Base-by-base conservation (phyloP, 2,888 invertebrate genomes). In the Caenorhabditis zanzibari region DNA sequence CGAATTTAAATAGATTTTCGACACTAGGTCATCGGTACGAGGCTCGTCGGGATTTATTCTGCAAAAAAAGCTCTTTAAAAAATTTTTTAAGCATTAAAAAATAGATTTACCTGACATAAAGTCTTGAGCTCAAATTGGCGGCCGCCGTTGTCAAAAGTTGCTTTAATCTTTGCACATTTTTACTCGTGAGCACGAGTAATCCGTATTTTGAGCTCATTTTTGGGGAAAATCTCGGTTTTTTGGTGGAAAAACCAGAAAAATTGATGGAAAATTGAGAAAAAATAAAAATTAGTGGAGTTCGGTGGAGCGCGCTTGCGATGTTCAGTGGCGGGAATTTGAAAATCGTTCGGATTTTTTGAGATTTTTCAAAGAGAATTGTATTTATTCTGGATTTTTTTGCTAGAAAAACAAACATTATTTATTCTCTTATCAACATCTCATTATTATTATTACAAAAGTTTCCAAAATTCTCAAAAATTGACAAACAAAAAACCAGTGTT, bases 1-100 rank as follows among this genome's bases (percentile, higher is more conserved):
- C 0, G 90, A 85, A 16, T 77, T 58, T 1, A 85, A 38, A 81
- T 91, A 91, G 47, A 91, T 81, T n/a, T 61, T 71, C 0, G 88
- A 68, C 9, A 81, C 54, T 3, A 81, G 35, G 14, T 79, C 72
- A 32, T 82, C 82, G 14, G 44, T 74, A 22, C 68, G 68, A 49
- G 52, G 63, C 41, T 61, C 28, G 14, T 79, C 69, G 10, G 68
- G 66, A 10, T 74, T 80, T 16, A 83, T 22, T 44, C 68, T 73
- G 58, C 32, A 56, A 47, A 32, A 54, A 26, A 24, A 2, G 9
- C 12, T n/a, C n/a, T n/a, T n/a, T n/a, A 10, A 26, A 24, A 54
- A 54, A 28, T 14, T 22, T 3, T 49, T 10, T 19, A 38, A 41
- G 1, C 28, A 26, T 24, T 47, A 24, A 49, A 22, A 44, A 49